Evolutionary conservation across 2,113 vertebrate genomes (phyloP).

Genomic region (Pollimyrus isidori): DNA sequence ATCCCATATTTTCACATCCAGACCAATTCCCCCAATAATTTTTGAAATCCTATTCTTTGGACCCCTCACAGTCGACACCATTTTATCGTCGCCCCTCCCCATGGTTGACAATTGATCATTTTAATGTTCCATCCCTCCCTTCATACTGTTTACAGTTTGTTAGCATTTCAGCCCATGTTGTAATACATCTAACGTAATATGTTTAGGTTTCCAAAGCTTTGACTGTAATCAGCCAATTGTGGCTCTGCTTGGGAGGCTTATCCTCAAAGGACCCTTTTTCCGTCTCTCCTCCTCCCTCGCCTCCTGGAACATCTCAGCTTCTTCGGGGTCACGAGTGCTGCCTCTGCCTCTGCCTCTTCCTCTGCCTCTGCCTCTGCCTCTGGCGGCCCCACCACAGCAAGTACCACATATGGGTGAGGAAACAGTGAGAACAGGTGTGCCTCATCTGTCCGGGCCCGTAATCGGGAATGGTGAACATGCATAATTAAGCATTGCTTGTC

Average conservation of each 20-base stretch:
- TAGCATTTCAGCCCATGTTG: background rate
- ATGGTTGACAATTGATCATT: background rate
- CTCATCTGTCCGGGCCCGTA: background rate
- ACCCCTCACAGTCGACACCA: background rate
- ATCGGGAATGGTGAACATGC: constrained; percentile 2
- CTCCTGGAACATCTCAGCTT: background rate
- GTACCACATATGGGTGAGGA: background rate
- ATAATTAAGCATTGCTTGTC: background rate
- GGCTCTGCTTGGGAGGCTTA: background rate
- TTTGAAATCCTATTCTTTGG: background rate
- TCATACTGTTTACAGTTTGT: background rate
- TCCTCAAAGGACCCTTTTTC: background rate
- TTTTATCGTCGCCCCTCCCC: background rate
- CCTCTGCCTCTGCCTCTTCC: background rate
- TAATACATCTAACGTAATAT: background rate
- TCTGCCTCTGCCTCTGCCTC: background rate
- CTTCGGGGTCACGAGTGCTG: background rate
- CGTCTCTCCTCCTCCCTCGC: background rate
- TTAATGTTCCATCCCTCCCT: background rate
- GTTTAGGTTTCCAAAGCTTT: background rate
- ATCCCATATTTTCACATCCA: background rate
- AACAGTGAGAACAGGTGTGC: background rate
- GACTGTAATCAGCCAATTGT: background rate
- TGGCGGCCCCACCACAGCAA: background rate
- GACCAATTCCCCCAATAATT: background rate